A percentile compares a stretch with the other conserved stretches of the same genome.
These are phyloP conservation scores for Ptychoptera albimana DNA, from an alignment of 2,888 invertebrate species.

Conservation along the genomic window DNA sequence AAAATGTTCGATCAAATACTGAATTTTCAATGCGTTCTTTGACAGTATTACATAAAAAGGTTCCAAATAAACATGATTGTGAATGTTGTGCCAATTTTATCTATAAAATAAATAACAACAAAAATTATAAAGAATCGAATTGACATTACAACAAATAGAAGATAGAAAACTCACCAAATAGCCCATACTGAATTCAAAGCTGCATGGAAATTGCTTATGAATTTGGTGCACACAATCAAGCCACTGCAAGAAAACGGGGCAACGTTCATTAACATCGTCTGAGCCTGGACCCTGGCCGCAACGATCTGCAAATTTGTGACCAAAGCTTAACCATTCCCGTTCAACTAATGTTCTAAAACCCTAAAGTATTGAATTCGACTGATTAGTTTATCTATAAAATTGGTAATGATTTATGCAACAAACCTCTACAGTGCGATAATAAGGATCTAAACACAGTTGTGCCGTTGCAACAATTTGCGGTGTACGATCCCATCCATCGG, in stretches of 20 bases:
- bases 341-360: slow-evolving; percentile 89
- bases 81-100: slow-evolving; percentile 90
- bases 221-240: slow-evolving; percentile 92
- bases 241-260: slow-evolving; percentile 97
- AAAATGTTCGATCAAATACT: slow-evolving; percentile 53
- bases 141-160: background rate
- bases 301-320: slow-evolving; percentile 95
- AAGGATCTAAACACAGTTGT: slow-evolving; percentile 82
- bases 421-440: slow-evolving; percentile 84
- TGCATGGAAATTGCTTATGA: slow-evolving; percentile 71
- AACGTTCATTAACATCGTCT: slow-evolving; percentile 87
- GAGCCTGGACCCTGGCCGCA: slow-evolving; percentile 68
- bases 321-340: slow-evolving; percentile 94
- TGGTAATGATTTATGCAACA: slow-evolving; percentile 11
- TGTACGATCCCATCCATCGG: slow-evolving; percentile 98
- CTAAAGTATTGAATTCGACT: slow-evolving; percentile 34
- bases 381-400: too few species aligned
- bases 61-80: slow-evolving; percentile 92
- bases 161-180: slow-evolving; percentile 52
- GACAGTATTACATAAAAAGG: slow-evolving; percentile 81
- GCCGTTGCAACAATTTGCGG: slow-evolving; percentile 92
- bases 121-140: background rate
- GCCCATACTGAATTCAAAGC: slow-evolving; percentile 88
- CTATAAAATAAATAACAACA: slow-evolving; percentile 33
- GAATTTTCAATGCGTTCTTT: slow-evolving; percentile 52